A percentile compares a stretch with the other conserved stretches of the same genome.
Evolutionary conservation across 2,113 vertebrate species (phyloP).

Genomic region (Rissa tridactyla): DNA sequence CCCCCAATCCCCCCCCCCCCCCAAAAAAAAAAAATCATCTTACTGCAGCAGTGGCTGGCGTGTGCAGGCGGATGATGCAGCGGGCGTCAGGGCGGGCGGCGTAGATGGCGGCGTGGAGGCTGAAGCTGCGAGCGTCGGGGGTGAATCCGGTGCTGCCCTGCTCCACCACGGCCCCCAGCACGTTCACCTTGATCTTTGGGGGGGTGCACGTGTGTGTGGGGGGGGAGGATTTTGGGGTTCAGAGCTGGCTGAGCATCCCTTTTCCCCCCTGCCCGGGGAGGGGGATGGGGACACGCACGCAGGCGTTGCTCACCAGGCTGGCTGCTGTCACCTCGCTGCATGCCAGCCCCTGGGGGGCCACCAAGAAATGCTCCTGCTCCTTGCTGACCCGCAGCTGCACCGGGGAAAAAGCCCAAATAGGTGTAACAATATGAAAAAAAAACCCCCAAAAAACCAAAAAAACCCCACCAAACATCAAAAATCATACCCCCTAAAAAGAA

Average conservation of each 20-base stretch:
- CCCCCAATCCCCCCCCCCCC: not conserved
- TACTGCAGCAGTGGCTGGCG: slow-evolving; percentile 87
- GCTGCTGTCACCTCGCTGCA: slow-evolving; percentile 91
- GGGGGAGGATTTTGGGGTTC: not conserved
- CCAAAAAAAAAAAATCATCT: not conserved
- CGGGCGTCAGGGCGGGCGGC: slow-evolving; percentile 87
- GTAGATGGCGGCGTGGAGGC: slow-evolving; percentile 93
- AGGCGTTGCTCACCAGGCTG: slow-evolving; percentile 83
- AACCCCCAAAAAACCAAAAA: not conserved
- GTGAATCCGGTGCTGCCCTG: slow-evolving; percentile 87
- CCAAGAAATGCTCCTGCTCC: slow-evolving; percentile 95
- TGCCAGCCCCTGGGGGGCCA: slow-evolving; percentile 86
- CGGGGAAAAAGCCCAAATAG: not conserved
- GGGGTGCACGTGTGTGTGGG: too few relatives aligned
- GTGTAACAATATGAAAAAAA: not conserved
- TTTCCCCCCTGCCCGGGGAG: fast-evolving
- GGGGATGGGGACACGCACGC: not conserved
- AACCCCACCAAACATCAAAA: too few relatives aligned
- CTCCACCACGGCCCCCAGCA: slow-evolving; percentile 92
- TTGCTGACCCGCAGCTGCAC: slow-evolving; percentile 91
- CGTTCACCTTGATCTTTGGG: slow-evolving; percentile 93
- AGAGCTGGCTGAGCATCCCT: not conserved
- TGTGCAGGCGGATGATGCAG: slow-evolving; percentile 90
- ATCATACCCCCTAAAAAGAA: too few relatives aligned
- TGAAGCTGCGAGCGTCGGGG: slow-evolving; percentile 83